phyloP scores from a whole-genome alignment of 1,140 invertebrate species.

The Cydia splendana region DNA sequence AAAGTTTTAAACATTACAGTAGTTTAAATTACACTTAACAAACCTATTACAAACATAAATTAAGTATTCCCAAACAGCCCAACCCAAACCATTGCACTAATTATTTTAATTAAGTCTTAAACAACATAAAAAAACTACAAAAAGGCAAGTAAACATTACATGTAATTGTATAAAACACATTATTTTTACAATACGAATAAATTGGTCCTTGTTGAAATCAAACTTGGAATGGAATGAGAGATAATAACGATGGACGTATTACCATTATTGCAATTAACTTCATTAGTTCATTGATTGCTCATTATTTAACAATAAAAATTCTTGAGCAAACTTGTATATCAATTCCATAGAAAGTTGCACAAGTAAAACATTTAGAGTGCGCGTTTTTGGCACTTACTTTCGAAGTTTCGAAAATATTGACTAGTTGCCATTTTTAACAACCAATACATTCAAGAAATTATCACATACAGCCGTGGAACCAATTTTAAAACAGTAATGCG shows the following conservation, averaged over 20 bases:
- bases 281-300: not conserved
- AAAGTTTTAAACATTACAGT: conserved; percentile 51
- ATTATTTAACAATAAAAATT: not conserved
- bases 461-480: conserved; percentile 28
- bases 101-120: conserved; percentile 23
- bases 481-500: not conserved
- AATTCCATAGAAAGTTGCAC: conserved; percentile 25
- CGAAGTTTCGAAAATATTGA: conserved; percentile 15
- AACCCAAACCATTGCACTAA: conserved; percentile 28
- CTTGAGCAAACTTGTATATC: conserved; percentile 19
- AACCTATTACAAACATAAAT: conserved; percentile 34
- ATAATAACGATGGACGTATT: not conserved
- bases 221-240: conserved; percentile 11
- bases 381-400: conserved; percentile 29
- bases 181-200: conserved; percentile 5
- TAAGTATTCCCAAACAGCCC: conserved; percentile 28
- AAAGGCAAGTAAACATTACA: conserved; percentile 18
- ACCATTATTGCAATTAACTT: not conserved
- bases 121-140: conserved; percentile 6
- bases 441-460: conserved; percentile 19
- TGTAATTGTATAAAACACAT: conserved; percentile 27
- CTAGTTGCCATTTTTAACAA: conserved; percentile 29
- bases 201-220: conserved; percentile 9
- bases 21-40: conserved; percentile 55
- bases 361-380: conserved; percentile 19